Evolutionary conservation across 2,888 invertebrate species (phyloP), one percentile per base, ranked within the genome.

Genomic region (Polydesmus complanatus): DNA sequence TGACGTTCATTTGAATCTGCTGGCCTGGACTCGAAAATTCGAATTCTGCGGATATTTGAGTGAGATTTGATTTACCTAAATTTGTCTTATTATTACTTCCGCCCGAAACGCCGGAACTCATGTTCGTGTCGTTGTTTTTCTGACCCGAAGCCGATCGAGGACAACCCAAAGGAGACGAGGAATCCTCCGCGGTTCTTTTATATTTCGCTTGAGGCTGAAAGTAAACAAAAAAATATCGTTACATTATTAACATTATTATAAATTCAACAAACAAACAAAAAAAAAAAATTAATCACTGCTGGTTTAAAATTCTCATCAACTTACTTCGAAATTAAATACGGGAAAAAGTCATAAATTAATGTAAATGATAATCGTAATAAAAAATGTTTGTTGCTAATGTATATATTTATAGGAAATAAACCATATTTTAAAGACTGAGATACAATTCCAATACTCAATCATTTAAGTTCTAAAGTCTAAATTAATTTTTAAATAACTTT

Each of bases 1-100:
- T 92, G 62, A 92, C 90, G 78, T 91, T 91, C 66, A 92, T 91
- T 60, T 70, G 70, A 85, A 91, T 91, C 75, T 90, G 89, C 71
- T 90, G 89, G 58, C 89, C 86, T 71, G 64, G 58, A 37, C 65
- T 64, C 65, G 89, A 89, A 73, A 91, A 91, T 74, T 92, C 91
- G 69, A 92, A 92, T 76, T 92, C 90, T 64, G 92, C 90, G 2
- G 89, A 89, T 77, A 92, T 90, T 74, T 90, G 90, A 64, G 83
- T 83, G 71, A 76, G 72, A 53, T 76, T 78, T 66, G 77, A 79
- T 68, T 59, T 63, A 50, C 25, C 55, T n/a, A n/a, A n/a, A 58
- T 49, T 57, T 68, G 19, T n/a, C n/a, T 21, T 52, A n/a, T 5
- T 19, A n/a, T 21, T 52, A 8, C 37, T 14, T 8, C 37, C 37